Evolutionary conservation across 1,140 invertebrate species (phyloP), one percentile per base, ranked within the genome.

Genomic region (Dendroctonus ponderosae): DNA sequence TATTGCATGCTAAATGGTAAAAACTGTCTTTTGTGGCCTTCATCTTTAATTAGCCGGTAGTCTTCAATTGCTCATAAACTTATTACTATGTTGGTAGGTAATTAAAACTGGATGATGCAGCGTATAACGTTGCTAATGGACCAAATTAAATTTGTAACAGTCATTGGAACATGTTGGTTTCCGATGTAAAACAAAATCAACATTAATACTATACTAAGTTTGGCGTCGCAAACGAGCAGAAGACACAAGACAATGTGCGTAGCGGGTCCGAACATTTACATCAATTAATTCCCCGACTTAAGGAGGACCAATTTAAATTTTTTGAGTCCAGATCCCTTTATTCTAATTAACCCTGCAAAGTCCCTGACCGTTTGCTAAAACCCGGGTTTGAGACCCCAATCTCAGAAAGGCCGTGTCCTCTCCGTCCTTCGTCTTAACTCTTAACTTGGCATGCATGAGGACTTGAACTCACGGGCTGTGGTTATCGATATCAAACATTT

Each of bases 301-400:
- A 67, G 66, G 59, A 62, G 52, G 66, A 50, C 59, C 59, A 62
- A 67, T 62, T 67, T 62, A 67, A 56, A 49, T 67, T 67, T 67
- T 67, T 67, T 51, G n/a, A 58, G 38, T 43, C 6, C 50, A 50
- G 58, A 62, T 57, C 66, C 66, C 66, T 67, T 67, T 67, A 67
- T 67, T 67, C 67, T 71, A 71, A 71, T 71, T 71, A 71, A 68
- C 70, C 70, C 70, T 71, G 41, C 61, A 63, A 68, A 71, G 66
- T 70, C 60, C 63, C 70, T 68, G 70, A 71, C 70, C 66, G 70
- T 68, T 68, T 71, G 62, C 69, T 71, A 68, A 71, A 64, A 71
- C 62, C 70, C 62, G 62, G 64, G 70, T 60, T 67, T 63, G 62
- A 68, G 66, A 68, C 70, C 70, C 66, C 66, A 71, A 71, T 71